phyloP scores from a whole-genome alignment of 2,113 vertebrate species.

The Oryctolagus cuniculus region mOryCun1.1 NC_091439.1:134976001-134976500 shows the following conservation, averaged over 20 bases:
- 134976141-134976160: not conserved
- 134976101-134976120: not conserved
- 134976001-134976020: not conserved
- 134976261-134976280: not conserved
- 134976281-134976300: not conserved
- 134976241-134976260: not conserved
- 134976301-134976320: not conserved
- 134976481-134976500: not conserved
- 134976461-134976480: not conserved
- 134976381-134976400: not conserved
- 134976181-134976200: not conserved
- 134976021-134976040: not conserved
- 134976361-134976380: not conserved
- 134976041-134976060: not conserved
- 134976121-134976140: not conserved
- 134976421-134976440: conserved; percentile 1
- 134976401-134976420: not conserved
- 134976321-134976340: not conserved
- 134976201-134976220: not conserved
- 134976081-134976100: not conserved
- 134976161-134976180: not conserved
- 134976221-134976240: not conserved
- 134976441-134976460: not conserved
- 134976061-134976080: not conserved
- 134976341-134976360: not conserved